These are phyloP conservation scores for Deroptyus accipitrinus DNA, from an alignment of 2,113 vertebrate genomes.

Conservation along the genomic window DNA sequence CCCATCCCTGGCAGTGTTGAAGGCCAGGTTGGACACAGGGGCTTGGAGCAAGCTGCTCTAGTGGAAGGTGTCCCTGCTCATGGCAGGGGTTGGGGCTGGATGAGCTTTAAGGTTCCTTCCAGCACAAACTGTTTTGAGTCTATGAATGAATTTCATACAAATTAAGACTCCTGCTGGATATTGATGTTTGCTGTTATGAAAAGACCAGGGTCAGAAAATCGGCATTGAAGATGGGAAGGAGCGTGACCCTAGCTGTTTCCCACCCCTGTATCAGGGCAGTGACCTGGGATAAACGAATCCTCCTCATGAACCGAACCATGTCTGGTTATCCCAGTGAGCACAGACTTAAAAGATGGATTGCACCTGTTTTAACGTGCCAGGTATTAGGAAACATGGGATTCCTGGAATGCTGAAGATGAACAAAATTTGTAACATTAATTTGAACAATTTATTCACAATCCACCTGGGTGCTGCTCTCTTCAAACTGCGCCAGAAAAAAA, in stretches of 20 bases:
- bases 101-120: not conserved
- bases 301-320: not conserved
- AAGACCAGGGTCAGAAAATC: not conserved
- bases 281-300: not conserved
- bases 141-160: not conserved
- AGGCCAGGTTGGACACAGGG: too few species aligned
- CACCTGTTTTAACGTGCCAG: too few species aligned
- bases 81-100: too few species aligned
- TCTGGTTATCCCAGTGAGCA: not conserved
- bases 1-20: too few species aligned
- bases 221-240: not conserved
- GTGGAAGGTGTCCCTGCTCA: not conserved
- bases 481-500: not conserved
- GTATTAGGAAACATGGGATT: not conserved
- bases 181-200: not conserved
- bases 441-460: not conserved
- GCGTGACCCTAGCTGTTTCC: accelerated
- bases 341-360: not conserved
- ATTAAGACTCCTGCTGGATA: not conserved
- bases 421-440: not conserved
- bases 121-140: not conserved
- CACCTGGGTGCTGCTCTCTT: not conserved
- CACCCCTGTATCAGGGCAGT: too few species aligned
- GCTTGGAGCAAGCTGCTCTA: not conserved
- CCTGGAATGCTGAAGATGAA: not conserved